Conservation (phyloP, 2,113 vertebrate genomes). For the Corythornis vintsioides region DNA sequence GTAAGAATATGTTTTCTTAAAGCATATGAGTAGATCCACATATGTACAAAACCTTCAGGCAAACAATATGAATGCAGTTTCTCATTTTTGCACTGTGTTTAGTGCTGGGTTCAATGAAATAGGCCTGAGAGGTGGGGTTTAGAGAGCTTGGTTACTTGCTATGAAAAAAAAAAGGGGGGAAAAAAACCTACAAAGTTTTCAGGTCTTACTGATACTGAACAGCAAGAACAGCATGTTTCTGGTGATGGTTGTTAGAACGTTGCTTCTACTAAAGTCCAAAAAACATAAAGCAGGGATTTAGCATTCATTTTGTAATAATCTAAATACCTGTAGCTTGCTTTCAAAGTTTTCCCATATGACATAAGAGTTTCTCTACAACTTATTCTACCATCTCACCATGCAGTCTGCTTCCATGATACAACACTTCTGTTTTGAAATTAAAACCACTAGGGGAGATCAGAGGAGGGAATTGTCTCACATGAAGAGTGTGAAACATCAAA, state of each 20-base stretch:
- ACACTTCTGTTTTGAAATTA: slow-evolving; percentile 28
- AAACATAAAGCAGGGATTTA: background rate
- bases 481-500: slow-evolving; percentile 39
- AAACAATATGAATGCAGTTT: background rate
- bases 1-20: background rate
- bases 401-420: background rate
- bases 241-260: background rate
- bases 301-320: background rate
- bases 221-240: background rate
- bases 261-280: background rate
- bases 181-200: background rate
- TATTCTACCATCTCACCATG: background rate
- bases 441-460: slow-evolving; percentile 39
- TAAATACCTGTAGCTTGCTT: slow-evolving; percentile 1
- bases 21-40: background rate
- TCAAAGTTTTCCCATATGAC: background rate
- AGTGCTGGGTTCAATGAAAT: background rate
- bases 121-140: background rate
- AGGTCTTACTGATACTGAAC: background rate
- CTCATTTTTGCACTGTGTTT: background rate
- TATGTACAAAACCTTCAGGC: background rate
- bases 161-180: background rate
- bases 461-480: slow-evolving; percentile 15
- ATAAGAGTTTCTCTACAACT: background rate
- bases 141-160: background rate